A percentile compares a stretch with the other conserved stretches of the same genome.
Evolutionary conservation across 2,888 invertebrate species (phyloP).

Genomic region (Meghimatium bilineatum): DNA sequence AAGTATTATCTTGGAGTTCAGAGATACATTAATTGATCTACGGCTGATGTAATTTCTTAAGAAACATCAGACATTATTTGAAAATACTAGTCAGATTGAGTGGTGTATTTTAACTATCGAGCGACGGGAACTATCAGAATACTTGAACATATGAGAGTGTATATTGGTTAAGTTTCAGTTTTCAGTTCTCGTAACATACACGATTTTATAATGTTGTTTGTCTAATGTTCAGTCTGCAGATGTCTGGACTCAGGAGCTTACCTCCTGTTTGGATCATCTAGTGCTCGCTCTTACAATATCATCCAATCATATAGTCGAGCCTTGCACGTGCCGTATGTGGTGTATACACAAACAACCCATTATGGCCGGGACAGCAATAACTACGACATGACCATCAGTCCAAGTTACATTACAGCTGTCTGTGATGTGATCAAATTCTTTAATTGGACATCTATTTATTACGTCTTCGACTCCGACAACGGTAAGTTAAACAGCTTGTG

Average conservation of each 20-base stretch:
- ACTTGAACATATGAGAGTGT: too few species aligned
- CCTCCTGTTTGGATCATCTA: slow-evolving; percentile 68
- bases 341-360: slow-evolving; percentile 64
- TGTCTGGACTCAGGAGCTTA: slow-evolving; percentile 66
- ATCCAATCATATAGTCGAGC: slow-evolving; percentile 71
- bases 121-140: too few species aligned
- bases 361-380: slow-evolving; percentile 57
- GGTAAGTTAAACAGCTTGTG: slow-evolving; percentile 82
- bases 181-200: too few species aligned
- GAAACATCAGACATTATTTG: too few species aligned
- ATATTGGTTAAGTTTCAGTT: too few species aligned
- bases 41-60: too few species aligned
- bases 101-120: too few species aligned
- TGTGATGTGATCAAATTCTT: slow-evolving; percentile 95
- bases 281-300: slow-evolving; percentile 64
- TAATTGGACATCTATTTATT: slow-evolving; percentile 92
- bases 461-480: slow-evolving; percentile 93
- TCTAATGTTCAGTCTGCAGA: slow-evolving; percentile 62
- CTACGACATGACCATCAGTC: slow-evolving; percentile 83
- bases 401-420: slow-evolving; percentile 95
- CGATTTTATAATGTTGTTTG: too few species aligned
- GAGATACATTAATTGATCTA: too few species aligned
- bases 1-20: too few species aligned
- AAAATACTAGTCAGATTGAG: too few species aligned
- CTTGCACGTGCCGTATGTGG: slow-evolving; percentile 70